Evolutionary conservation across 2,888 invertebrate genomes (phyloP), one percentile per base, ranked within the genome.

Genomic region (Chaetogeoica ovagalla): DNA sequence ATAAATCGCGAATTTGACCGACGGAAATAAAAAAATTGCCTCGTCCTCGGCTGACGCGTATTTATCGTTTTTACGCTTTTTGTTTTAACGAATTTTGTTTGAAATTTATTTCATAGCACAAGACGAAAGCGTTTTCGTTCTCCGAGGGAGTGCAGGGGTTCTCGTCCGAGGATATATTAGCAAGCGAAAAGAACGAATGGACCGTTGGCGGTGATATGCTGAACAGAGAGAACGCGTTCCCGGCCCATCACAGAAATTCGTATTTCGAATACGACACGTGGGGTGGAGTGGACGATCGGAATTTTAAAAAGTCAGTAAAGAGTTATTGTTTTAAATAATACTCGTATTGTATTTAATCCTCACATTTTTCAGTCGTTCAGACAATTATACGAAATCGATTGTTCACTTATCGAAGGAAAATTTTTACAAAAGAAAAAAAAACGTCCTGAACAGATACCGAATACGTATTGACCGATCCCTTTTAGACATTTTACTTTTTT

Each of bases 101-200:
- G 19, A n/a, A n/a, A n/a, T n/a, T n/a, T n/a, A n/a, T 5, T 2
- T 5, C 55, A 21, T 30, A 77, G 69, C 30, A 48, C n/a, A 77
- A 77, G 69, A 81, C 60, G 68, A 81, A 82, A 70, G 30, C 73
- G 30, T 55, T 63, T 4, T 79, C 79, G 23, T 70, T 79, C 23
- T 79, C 79, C 19, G 79, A 79, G 23, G 75, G 59, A 1, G 88
- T 92, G 66, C 89, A 93, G 84, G 90, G 92, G 72, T 93, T 94
- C 85, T 89, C 90, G 19, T 93, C 94, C 84, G 90, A 90, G 1
- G 90, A 93, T 83, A 93, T 94, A 79, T 86, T 94, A 82, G 90
- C 92, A 3, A 91, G 90, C 85, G 94, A 93, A 86, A 88, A 87
- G 86, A 85, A 82, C 59, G 82, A 73, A 23, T 55, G 74, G 74